Percentiles rank a stretch among this genome's conserved stretches.
Evolutionary conservation across 2,888 invertebrate genomes (phyloP).

Genomic region (Scaptomyza tumidula): DNA sequence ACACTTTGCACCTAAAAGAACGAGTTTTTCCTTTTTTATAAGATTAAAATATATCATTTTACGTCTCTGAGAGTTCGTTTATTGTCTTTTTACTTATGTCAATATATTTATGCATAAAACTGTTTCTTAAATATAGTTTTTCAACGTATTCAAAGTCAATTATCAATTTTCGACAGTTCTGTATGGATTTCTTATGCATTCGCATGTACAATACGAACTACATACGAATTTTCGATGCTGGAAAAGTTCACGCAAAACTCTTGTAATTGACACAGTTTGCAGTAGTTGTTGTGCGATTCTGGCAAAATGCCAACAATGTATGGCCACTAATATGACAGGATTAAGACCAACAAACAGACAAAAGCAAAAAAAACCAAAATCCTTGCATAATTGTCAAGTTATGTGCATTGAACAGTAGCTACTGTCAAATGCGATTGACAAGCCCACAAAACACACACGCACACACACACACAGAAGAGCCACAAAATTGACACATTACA

Average conservation of each 20-base stretch:
- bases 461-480: conserved; percentile 45
- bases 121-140: background rate
- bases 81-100: no score
- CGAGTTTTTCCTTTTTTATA: no score
- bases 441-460: conserved; percentile 37
- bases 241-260: background rate
- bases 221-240: background rate
- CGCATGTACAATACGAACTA: background rate
- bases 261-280: conserved; percentile 17
- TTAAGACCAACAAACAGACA: conserved; percentile 38
- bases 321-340: conserved; percentile 53
- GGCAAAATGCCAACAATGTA: conserved; percentile 1
- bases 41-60: no score
- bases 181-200: background rate
- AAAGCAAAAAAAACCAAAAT: conserved; percentile 21
- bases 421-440: conserved; percentile 57
- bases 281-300: background rate
- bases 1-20: no score
- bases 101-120: no score
- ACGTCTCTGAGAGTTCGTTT: no score
- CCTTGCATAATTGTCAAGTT: conserved; percentile 68
- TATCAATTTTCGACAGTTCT: background rate
- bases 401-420: conserved; percentile 37
- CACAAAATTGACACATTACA: conserved; percentile 73
- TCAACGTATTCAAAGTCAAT: background rate